Base-by-base conservation (phyloP, 1,140 invertebrate species). In the Anagrus nilaparvatae region DNA sequence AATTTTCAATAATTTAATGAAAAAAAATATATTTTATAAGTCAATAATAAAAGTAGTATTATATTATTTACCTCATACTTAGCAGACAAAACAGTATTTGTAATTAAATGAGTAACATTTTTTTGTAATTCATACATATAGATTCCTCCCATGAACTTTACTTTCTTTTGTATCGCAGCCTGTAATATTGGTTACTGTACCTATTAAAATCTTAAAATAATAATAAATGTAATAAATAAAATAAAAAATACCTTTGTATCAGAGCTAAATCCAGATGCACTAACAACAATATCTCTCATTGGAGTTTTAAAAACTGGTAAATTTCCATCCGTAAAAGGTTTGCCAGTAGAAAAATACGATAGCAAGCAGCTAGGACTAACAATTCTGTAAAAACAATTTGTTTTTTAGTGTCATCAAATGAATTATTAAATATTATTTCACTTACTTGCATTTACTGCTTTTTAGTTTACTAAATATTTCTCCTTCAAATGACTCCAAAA, bases 131-230 rank as follows among this genome's bases (percentile, higher is more conserved):
- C 72, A 46, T 75, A 75, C 9, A 71, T 78, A 49, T 80, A 87
- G 10, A 78, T 66, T 3, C 87, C 90, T 38, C 83, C 84, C 89
- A 94, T 93, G 58, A 78, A 79, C 50, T 81, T 69, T 0, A 93
- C 74, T 52, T 79, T 77, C 16, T 71, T 64, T 53, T 78, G 74
- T 4, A 92, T 62, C 17, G 75, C 62, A 47, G 76, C 70, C 78
- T 87, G 48, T 19, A 54, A 48, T 43, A 43, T 41, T 36, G 8
- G 18, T 20, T 9, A 9, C 32, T 27, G 5, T 28, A 9, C 20
- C n/a, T 21, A 10, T 14, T 34, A 21, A 4, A 3, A 18, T n/a
- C n/a, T 35, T 20, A 6, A 8, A 16, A 33, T 34, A 2, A 4
- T 5, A n/a, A 3, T 13, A 17, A 23, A n/a, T 12, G 16, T 39